Evolutionary conservation across 2,888 invertebrate genomes (phyloP).

Genomic region (Scelioninae gen. 1): DNA sequence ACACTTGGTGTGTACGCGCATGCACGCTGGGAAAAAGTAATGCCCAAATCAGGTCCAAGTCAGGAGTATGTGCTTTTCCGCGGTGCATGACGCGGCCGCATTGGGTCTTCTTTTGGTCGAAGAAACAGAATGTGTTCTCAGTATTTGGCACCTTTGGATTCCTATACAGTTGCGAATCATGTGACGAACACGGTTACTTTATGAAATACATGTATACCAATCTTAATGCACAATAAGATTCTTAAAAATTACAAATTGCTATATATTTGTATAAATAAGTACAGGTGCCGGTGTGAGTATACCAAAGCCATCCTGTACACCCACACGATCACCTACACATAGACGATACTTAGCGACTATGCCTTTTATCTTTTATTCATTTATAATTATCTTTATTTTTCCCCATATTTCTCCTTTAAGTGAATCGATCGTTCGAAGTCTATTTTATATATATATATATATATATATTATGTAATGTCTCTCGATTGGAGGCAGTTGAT

Average conservation of each 20-base stretch:
- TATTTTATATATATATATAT: constrained; percentile 28
- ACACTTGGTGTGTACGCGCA: constrained; percentile 21
- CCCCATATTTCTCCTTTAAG: constrained; percentile 50
- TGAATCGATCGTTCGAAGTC: constrained; percentile 64
- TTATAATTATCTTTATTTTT: constrained; percentile 31
- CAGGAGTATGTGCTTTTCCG: constrained; percentile 24
- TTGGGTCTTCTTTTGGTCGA: constrained; percentile 1
- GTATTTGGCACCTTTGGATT: constrained; percentile 73
- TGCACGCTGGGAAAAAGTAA: constrained; percentile 43
- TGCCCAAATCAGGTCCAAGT: constrained; percentile 60
- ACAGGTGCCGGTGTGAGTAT: constrained; percentile 26
- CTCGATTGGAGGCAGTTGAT: constrained; percentile 66
- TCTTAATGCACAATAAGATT: constrained; percentile 70
- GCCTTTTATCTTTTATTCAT: constrained; percentile 27
- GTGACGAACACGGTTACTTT: constrained; percentile 71
- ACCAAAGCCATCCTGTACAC: constrained; percentile 8
- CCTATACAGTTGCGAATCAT: constrained; percentile 55
- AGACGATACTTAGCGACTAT: constrained; percentile 71
- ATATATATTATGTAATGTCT: constrained; percentile 55
- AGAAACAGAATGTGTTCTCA: constrained; percentile 29
- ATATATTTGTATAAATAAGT: constrained; percentile 56
- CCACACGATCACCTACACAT: constrained; percentile 40
- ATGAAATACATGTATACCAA: constrained; percentile 73
- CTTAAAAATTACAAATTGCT: constrained; percentile 66
- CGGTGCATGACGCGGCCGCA: constrained; percentile 21